Percentiles rank a stretch among this genome's conserved stretches.
These are phyloP conservation scores for Paracentrotus lividus DNA, from an alignment of 53 echinoderm and acorn worm species.

Conservation along the genomic window DNA sequence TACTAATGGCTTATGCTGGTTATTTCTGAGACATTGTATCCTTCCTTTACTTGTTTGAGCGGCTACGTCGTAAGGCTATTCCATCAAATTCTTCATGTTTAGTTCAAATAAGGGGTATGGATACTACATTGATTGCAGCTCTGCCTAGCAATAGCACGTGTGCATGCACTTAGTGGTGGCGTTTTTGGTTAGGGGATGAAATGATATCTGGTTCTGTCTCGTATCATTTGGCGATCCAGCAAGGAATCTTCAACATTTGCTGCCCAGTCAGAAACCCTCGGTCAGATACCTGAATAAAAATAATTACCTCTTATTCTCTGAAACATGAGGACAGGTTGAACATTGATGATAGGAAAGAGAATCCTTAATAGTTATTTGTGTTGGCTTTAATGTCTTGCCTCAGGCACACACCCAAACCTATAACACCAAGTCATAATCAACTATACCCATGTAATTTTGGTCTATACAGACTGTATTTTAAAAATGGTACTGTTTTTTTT, in stretches of 20 bases:
- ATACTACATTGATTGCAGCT: background rate
- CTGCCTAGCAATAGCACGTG: constrained; percentile 34
- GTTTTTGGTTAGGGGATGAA: background rate
- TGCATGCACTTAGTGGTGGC: background rate
- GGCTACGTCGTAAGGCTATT: background rate
- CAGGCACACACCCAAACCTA: too few relatives aligned
- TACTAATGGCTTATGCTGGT: constrained; percentile 28
- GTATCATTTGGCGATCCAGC: background rate
- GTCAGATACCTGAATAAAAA: background rate
- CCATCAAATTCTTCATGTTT: background rate
- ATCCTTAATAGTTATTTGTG: constrained; percentile 16
- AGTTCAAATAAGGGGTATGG: background rate
- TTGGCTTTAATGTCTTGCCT: background rate
- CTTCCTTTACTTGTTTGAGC: background rate
- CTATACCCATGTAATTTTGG: too few relatives aligned
- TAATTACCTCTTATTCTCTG: background rate
- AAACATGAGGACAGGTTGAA: background rate
- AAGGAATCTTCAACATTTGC: background rate
- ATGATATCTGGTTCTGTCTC: background rate
- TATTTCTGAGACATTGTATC: background rate
- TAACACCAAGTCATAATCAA: too few relatives aligned
- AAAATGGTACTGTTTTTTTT: too few relatives aligned
- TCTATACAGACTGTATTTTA: too few relatives aligned
- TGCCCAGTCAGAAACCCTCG: background rate
- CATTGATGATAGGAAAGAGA: background rate